A percentile compares a stretch with the other conserved stretches of the same genome.
These are phyloP conservation scores for Origma solitaria DNA, from an alignment of 2,113 vertebrate genomes.

Conservation along the genomic window DNA sequence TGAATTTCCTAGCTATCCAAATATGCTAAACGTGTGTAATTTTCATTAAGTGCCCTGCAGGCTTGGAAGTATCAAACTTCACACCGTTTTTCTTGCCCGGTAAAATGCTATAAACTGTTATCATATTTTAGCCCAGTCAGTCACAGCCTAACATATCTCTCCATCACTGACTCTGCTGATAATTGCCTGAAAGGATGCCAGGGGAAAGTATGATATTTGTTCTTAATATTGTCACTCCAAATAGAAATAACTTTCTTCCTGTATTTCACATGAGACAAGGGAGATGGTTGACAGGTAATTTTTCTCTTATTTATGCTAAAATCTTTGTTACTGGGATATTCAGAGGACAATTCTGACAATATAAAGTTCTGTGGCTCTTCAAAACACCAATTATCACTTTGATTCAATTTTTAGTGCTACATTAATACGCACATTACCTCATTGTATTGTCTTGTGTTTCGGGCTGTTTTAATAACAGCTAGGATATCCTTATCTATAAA, in stretches of 20 bases:
- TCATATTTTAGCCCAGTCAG: background rate
- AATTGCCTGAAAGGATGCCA: background rate
- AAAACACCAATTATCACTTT: background rate
- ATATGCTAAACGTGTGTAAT: background rate
- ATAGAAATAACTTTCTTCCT: background rate
- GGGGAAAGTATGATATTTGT: background rate
- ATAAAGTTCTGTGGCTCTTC: background rate
- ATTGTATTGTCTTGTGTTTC: background rate
- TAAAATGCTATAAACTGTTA: background rate
- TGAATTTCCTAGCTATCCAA: background rate
- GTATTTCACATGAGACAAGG: background rate
- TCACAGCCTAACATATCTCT: background rate
- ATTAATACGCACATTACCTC: background rate
- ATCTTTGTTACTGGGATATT: background rate
- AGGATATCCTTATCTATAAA: background rate
- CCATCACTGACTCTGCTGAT: background rate
- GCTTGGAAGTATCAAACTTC: background rate
- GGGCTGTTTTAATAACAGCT: background rate
- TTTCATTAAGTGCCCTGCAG: background rate
- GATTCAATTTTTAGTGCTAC: background rate
- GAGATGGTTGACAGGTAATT: background rate
- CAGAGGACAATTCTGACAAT: background rate
- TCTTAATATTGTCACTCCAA: background rate
- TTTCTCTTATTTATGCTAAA: background rate
- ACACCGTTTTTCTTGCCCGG: background rate